Evolutionary conservation across 1,140 invertebrate genomes (phyloP).

Genomic region (Zeugodacus cucurbitae): DNA sequence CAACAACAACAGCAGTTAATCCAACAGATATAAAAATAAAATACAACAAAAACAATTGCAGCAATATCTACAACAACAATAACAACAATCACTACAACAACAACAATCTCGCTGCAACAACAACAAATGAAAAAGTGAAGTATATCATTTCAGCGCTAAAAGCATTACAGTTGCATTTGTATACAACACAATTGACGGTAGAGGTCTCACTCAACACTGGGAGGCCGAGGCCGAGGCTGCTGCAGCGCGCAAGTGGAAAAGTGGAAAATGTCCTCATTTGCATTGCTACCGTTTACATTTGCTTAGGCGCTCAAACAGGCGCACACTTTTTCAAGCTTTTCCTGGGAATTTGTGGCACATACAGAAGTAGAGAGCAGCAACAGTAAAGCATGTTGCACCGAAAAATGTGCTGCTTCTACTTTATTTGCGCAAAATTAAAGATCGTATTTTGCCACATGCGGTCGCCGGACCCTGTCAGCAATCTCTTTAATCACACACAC

Average conservation of each 20-base stretch:
- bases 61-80: too few relatives aligned
- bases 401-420: not conserved
- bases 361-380: not conserved
- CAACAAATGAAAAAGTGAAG: not conserved
- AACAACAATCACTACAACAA: too few relatives aligned
- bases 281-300: conserved; percentile 31
- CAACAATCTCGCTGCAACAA: too few relatives aligned
- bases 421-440: conserved; percentile 10
- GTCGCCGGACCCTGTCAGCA: not conserved
- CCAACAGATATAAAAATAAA: too few relatives aligned
- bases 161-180: conserved; percentile 2
- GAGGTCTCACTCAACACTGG: not conserved
- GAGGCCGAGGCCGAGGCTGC: not conserved
- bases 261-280: conserved; percentile 19
- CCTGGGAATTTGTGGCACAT: not conserved
- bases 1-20: too few relatives aligned
- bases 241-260: not conserved
- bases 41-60: not conserved
- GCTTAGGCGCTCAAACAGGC: not conserved
- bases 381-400: not conserved
- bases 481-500: not conserved
- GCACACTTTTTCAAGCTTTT: not conserved
- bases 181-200: not conserved
- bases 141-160: not conserved
- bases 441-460: not conserved